phyloP scores from a whole-genome alignment of 2,113 vertebrate species.

The Ciconia maguari region DNA sequence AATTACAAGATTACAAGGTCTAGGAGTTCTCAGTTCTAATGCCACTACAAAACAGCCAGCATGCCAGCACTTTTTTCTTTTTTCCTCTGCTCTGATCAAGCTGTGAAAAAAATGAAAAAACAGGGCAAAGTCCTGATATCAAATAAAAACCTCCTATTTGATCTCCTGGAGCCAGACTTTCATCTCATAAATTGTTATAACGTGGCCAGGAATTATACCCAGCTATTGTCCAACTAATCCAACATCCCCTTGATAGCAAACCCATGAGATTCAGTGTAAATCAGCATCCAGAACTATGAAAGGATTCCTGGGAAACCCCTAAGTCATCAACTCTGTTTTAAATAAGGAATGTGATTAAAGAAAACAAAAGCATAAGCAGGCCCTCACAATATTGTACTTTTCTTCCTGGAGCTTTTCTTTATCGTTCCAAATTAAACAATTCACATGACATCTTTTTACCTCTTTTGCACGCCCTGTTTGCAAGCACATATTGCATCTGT shows the following conservation, averaged over 20 bases:
- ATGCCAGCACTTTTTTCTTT: neutral
- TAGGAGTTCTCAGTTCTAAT: neutral
- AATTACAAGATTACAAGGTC: neutral
- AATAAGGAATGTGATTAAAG: neutral
- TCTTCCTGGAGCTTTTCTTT: neutral
- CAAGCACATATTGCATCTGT: neutral
- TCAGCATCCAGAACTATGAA: neutral
- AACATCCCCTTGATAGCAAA: neutral
- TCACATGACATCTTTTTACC: neutral
- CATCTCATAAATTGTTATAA: neutral
- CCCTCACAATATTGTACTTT: neutral
- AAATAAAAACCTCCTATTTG: neutral
- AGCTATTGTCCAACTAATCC: neutral
- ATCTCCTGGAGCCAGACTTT: constrained; percentile 4
- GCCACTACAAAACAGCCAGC: neutral
- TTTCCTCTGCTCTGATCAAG: neutral
- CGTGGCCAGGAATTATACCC: neutral
- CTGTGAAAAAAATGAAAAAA: constrained; percentile 6
- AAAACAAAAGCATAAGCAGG: neutral
- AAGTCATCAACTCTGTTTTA: neutral
- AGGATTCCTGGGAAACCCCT: neutral
- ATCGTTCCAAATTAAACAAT: neutral
- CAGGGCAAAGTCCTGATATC: neutral
- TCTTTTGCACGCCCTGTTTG: neutral
- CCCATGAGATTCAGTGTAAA: neutral